Conservation (phyloP, 2,888 invertebrate species). For the Polyploca ridens region DNA sequence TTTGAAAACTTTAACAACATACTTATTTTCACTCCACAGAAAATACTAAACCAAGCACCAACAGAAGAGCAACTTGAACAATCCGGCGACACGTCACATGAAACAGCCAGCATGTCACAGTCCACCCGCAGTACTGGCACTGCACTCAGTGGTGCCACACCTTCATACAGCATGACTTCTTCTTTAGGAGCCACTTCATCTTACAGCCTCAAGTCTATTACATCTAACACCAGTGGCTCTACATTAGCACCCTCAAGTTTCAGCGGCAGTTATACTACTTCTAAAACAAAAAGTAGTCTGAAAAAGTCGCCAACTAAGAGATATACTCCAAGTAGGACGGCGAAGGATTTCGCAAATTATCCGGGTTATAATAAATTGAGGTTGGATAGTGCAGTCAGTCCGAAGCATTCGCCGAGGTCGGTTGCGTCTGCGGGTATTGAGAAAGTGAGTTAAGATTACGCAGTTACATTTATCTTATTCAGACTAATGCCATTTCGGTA, state of each 20-base stretch:
- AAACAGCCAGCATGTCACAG: constrained; percentile 67
- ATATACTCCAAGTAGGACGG: constrained; percentile 63
- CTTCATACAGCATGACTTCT: constrained; percentile 70
- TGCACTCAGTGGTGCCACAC: constrained; percentile 62
- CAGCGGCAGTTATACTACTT: constrained; percentile 71
- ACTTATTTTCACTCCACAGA: constrained; percentile 49
- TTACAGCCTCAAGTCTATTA: constrained; percentile 72
- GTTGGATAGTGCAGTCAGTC: constrained; percentile 78
- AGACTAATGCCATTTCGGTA: too few relatives aligned
- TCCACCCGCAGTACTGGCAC: constrained; percentile 63
- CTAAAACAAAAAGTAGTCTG: constrained; percentile 74
- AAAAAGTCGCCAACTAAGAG: constrained; percentile 75
- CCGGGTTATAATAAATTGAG: constrained; percentile 79
- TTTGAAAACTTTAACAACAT: too few relatives aligned
- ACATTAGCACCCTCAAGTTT: constrained; percentile 74
- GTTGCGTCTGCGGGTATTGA: constrained; percentile 53
- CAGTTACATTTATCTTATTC: not conserved
- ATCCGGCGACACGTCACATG: constrained; percentile 58
- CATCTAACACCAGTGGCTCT: constrained; percentile 67
- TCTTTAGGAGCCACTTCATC: constrained; percentile 74
- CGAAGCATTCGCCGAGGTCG: constrained; percentile 74
- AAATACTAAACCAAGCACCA: constrained; percentile 78
- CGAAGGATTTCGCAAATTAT: constrained; percentile 65
- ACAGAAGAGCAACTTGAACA: constrained; percentile 69
- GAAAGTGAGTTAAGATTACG: constrained; percentile 52